Conservation (phyloP, 2,113 vertebrate genomes). For the Actenoides lindsayi region DNA sequence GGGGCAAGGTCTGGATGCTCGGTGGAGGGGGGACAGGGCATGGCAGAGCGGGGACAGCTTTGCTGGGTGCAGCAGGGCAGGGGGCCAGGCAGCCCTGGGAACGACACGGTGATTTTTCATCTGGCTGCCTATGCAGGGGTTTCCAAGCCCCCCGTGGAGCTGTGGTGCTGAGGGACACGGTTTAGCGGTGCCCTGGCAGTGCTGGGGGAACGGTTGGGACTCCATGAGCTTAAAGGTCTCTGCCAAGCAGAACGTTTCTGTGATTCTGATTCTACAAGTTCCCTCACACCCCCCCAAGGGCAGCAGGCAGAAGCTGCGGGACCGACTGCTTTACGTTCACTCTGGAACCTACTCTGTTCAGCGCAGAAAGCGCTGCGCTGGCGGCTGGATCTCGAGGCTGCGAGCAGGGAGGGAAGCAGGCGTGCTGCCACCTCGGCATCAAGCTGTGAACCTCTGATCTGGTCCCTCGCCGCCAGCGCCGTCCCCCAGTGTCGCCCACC, state of each 20-base stretch:
- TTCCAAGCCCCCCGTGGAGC: background rate
- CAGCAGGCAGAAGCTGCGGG: background rate
- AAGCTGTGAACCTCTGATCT: background rate
- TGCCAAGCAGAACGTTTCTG: background rate
- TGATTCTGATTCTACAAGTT: background rate
- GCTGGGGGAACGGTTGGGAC: background rate
- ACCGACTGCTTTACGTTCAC: background rate
- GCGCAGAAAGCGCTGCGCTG: accelerated
- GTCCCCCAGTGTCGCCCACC: background rate
- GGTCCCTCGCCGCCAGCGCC: background rate
- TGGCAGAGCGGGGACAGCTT: accelerated
- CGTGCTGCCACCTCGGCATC: background rate
- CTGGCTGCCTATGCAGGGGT: too few relatives aligned
- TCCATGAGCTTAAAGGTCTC: background rate
- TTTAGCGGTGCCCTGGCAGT: background rate
- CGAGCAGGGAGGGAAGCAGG: background rate
- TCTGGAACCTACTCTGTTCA: background rate
- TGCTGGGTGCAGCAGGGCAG: background rate
- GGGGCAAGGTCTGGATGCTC: background rate
- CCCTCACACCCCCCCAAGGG: background rate
- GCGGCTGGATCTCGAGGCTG: background rate
- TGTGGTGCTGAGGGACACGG: background rate
- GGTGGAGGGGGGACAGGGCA: background rate
- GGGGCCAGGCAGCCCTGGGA: background rate
- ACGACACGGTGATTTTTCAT: accelerated